Percentiles rank a stretch among this genome's conserved stretches.
Evolutionary conservation across 2,113 vertebrate species (phyloP).

Genomic region (Oryzias woworae): DNA sequence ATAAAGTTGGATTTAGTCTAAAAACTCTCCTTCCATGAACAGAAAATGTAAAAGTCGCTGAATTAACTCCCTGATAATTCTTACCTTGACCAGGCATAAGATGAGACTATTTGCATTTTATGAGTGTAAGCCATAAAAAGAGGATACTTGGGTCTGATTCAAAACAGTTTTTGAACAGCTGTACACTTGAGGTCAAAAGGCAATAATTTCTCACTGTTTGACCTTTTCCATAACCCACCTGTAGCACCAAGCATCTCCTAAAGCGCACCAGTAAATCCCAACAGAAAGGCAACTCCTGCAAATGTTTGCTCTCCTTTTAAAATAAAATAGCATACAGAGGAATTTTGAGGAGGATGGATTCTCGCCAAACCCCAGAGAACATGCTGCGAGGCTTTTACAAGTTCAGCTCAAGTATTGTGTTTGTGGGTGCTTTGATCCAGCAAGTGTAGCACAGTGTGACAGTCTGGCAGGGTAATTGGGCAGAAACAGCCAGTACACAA

Average conservation of each 20-base stretch:
- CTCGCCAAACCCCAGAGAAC: constrained; percentile 51
- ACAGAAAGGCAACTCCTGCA: constrained; percentile 20
- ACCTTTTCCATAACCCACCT: background rate
- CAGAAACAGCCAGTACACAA: constrained; percentile 26
- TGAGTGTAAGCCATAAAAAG: no score
- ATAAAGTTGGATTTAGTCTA: no score
- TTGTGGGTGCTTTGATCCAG: constrained; percentile 52
- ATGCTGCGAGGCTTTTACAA: constrained; percentile 55
- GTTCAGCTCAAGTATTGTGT: constrained; percentile 43
- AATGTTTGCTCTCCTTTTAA: constrained; percentile 26
- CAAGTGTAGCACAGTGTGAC: constrained; percentile 52
- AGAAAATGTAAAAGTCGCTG: no score
- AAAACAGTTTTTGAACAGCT: no score
- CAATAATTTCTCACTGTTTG: no score
- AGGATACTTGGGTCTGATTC: no score
- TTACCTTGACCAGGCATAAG: no score
- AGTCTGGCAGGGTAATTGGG: constrained; percentile 57
- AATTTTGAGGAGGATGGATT: constrained; percentile 42
- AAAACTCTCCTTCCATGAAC: no score
- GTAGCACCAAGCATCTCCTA: background rate
- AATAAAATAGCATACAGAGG: constrained; percentile 31
- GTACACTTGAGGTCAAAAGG: no score
- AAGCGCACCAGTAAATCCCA: background rate
- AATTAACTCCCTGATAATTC: no score
- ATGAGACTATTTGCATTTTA: no score